Evolutionary conservation across 2,113 vertebrate genomes (phyloP).

Genomic region (Perca schrenkii): DNA sequence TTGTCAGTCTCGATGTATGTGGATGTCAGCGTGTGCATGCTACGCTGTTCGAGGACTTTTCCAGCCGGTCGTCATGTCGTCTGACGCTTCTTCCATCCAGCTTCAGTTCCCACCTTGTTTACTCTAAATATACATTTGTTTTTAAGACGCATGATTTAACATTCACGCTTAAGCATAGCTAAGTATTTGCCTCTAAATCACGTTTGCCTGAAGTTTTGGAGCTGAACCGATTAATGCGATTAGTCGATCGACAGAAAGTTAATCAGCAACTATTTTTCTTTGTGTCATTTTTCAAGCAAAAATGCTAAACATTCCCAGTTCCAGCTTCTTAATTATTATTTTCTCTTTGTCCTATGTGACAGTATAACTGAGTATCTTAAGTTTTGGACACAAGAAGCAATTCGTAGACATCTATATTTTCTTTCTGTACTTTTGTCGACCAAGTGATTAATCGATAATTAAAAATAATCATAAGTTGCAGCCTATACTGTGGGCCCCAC

Average conservation of each 20-base stretch:
- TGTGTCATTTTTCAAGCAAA: constrained; percentile 1
- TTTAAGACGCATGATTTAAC: constrained; percentile 25
- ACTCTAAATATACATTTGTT: constrained; percentile 17
- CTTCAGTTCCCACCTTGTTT: constrained; percentile 8
- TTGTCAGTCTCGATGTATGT: constrained; percentile 5
- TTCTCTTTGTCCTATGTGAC: background rate
- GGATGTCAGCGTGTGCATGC: constrained; percentile 20
- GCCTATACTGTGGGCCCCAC: no score
- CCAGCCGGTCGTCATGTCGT: background rate
- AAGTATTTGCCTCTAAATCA: constrained; percentile 21
- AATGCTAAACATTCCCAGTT: background rate
- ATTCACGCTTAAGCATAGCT: constrained; percentile 17
- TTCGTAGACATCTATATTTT: background rate
- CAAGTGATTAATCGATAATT: background rate
- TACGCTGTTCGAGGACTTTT: constrained; percentile 3
- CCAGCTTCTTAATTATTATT: background rate
- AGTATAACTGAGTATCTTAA: background rate
- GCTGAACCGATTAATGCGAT: background rate
- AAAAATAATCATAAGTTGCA: background rate
- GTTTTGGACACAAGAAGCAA: background rate
- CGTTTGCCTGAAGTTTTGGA: background rate
- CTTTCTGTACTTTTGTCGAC: background rate
- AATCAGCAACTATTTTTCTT: background rate
- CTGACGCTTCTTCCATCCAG: constrained; percentile 1
- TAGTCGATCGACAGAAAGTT: no score